These are phyloP conservation scores for Bergia sp. DNA, from an alignment of 92 coral and sea anemone species.

Conservation along the genomic window DNA sequence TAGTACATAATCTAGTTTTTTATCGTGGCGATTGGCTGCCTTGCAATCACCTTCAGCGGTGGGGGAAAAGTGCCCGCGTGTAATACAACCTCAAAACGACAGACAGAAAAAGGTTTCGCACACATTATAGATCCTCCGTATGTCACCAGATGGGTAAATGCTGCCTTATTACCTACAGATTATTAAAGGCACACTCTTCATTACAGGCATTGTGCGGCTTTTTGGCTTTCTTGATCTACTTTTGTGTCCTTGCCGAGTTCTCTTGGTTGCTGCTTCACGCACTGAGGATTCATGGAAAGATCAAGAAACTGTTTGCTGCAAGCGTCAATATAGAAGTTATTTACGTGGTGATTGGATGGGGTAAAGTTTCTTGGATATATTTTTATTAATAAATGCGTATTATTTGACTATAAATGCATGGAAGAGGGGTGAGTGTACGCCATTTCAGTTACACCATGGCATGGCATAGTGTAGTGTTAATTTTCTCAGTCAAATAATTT, in stretches of 20 bases:
- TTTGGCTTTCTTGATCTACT: conserved; percentile 82
- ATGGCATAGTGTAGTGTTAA: no score
- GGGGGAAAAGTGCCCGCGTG: no score
- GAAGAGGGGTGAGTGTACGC: no score
- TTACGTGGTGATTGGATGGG: conserved; percentile 93
- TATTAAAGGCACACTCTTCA: background rate
- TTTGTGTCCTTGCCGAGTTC: conserved; percentile 89
- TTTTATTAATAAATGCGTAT: no score
- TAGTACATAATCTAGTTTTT: no score
- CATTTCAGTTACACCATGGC: no score
- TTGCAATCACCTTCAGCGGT: no score
- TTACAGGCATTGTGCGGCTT: conserved; percentile 88
- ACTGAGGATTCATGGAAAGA: conserved; percentile 85
- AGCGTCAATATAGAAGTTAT: conserved; percentile 83
- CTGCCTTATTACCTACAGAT: background rate
- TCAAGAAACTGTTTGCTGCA: conserved; percentile 80
- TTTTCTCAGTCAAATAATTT: no score
- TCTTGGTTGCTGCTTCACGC: conserved; percentile 96
- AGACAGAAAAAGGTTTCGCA: background rate
- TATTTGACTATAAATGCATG: no score
- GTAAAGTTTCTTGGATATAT: conserved; percentile 48
- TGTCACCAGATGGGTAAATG: background rate
- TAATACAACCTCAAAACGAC: no score
- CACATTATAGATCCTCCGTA: no score
- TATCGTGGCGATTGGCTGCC: no score